Conservation (phyloP, 2,797 vertebrate genomes). For the Toxotes lorentzi region DNA sequence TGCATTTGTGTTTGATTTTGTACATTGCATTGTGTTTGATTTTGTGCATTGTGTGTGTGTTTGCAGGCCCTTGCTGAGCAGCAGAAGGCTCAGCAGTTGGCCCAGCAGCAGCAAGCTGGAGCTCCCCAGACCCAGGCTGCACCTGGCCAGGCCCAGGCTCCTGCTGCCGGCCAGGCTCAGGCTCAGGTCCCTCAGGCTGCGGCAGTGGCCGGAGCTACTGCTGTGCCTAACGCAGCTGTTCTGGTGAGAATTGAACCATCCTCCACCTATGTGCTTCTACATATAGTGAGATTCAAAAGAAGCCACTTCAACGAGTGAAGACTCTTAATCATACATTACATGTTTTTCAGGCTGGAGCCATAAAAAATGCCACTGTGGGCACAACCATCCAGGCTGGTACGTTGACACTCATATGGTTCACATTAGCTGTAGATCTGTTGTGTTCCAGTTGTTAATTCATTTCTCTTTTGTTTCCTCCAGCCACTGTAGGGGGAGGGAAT, state of each 20-base stretch:
- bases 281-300: background rate
- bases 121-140: slow-evolving; percentile 83
- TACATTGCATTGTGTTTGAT: slow-evolving; percentile 21
- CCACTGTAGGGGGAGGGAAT: slow-evolving; percentile 92
- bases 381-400: slow-evolving; percentile 93
- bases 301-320: background rate
- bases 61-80: slow-evolving; percentile 92
- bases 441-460: slow-evolving; percentile 45
- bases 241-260: slow-evolving; percentile 85
- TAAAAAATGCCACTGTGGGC: slow-evolving; percentile 90
- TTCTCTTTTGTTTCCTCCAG: slow-evolving; percentile 77
- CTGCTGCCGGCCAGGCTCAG: slow-evolving; percentile 71
- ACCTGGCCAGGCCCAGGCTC: slow-evolving; percentile 80
- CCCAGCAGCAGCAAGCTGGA: slow-evolving; percentile 85
- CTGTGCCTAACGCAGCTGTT: slow-evolving; percentile 90
- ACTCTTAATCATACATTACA: slow-evolving; percentile 14
- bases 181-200: slow-evolving; percentile 83
- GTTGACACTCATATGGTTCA: slow-evolving; percentile 38
- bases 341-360: slow-evolving; percentile 88
- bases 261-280: background rate
- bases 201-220: slow-evolving; percentile 84
- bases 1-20: slow-evolving; percentile 5
- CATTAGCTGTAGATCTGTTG: slow-evolving; percentile 23
- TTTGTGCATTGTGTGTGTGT: slow-evolving; percentile 21
- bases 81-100: slow-evolving; percentile 92